These are phyloP conservation scores for Suillia variegata DNA, from an alignment of 2,888 invertebrate species.

Conservation along the genomic window DNA sequence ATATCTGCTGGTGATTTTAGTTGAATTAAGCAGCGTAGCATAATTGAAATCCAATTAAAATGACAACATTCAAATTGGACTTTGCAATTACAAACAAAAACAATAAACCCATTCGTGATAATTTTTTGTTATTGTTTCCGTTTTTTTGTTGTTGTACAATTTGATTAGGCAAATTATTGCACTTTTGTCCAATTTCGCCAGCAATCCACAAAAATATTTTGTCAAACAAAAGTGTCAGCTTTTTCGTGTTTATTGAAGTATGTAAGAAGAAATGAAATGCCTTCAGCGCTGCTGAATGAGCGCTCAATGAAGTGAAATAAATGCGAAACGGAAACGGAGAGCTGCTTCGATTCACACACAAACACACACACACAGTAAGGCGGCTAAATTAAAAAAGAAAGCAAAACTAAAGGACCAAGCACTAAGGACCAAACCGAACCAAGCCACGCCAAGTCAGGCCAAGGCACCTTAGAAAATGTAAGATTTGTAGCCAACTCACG, in stretches of 20 bases:
- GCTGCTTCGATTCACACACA: conserved; percentile 10
- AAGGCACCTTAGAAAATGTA: no score
- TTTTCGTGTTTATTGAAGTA: background rate
- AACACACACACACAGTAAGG: background rate
- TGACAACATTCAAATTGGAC: no score
- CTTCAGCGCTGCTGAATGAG: conserved; percentile 38
- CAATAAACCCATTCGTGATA: no score
- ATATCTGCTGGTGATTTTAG: background rate
- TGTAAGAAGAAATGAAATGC: background rate
- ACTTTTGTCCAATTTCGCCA: no score
- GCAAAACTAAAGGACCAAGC: background rate
- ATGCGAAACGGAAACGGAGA: conserved; percentile 49
- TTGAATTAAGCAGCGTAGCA: background rate
- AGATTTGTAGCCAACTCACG: no score
- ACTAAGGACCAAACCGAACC: no score
- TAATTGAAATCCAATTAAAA: background rate
- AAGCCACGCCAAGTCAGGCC: no score
- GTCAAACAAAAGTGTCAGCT: background rate
- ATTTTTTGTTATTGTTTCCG: no score
- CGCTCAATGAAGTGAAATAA: conserved; percentile 55
- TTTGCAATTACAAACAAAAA: no score
- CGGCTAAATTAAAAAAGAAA: background rate
- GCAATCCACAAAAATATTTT: background rate
- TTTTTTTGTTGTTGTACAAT: background rate
- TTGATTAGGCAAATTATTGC: background rate